Evolutionary conservation across 2,888 invertebrate genomes (phyloP), one percentile per base, ranked within the genome.

Genomic region (Synanthedon vespiformis): DNA sequence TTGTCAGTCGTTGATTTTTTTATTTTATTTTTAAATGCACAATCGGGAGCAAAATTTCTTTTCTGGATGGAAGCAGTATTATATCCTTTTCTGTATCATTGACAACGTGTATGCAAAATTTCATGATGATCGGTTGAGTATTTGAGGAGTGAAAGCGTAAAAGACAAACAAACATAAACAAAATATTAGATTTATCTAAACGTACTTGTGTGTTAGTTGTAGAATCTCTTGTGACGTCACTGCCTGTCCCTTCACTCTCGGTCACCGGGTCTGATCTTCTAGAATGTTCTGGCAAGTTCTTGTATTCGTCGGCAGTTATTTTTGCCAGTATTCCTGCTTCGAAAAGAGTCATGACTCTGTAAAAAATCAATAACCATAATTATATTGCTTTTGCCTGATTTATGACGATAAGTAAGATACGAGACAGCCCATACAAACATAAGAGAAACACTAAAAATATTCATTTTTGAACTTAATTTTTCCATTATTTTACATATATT

Each of bases 261-360:
- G 83, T 83, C 1, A 86, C 86, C 0, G 82, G 80, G 5, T 78
- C 77, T 1, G 79, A 85, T 62, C 86, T 71, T 80, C 83, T 82
- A 3, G 86, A 71, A 34, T 77, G 76, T 70, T 91, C 81, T 55
- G 92, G 92, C 58, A 93, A 86, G 57, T 90, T 91, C 66, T 90
- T 92, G 67, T 93, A 94, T 65, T 94, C 94, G 52, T 91, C 91
- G 60, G 91, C 91, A 0, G 94, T 93, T 88, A 94, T 93, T 80
- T 93, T 93, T 0, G 91, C 90, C 52, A 93, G 75, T 50, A 94
- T 93, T 2, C 94, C 94, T 1, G 92, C 92, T 80, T 94, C 93
- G 62, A 93, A 94, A 5, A 93, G 84, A 41, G 90, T 89, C 89
- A 93, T 92, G 1, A 93, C 77, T 34, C 93, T 93, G 61, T 6